Evolutionary conservation across 2,888 invertebrate genomes (phyloP).

Genomic region (Cephus pygmeus): DNA sequence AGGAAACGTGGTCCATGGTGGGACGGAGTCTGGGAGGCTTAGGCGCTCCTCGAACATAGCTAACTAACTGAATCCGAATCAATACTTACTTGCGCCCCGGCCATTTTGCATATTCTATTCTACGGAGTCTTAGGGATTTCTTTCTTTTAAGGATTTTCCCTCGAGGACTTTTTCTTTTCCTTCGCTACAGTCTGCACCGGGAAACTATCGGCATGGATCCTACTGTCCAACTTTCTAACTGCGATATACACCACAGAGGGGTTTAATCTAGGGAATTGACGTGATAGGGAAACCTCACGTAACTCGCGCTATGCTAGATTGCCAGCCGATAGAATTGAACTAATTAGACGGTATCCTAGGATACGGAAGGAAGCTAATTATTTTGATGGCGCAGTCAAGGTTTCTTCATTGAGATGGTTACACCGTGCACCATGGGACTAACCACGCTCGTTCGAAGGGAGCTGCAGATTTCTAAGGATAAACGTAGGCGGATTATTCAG

Average conservation of each 20-base stretch:
- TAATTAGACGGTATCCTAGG: background rate
- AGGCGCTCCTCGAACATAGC: conserved; percentile 51
- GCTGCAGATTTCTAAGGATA: background rate
- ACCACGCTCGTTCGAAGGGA: background rate
- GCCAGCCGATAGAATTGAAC: background rate
- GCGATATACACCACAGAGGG: background rate
- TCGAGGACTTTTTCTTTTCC: conserved; percentile 13
- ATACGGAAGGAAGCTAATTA: background rate
- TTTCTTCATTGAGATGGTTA: background rate
- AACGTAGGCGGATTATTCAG: background rate
- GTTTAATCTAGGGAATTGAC: conserved; percentile 45
- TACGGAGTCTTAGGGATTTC: background rate
- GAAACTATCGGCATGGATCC: background rate
- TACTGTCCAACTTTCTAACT: background rate
- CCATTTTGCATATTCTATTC: conserved; percentile 29
- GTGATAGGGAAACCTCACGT: conserved; percentile 9
- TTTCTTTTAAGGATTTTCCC: conserved; percentile 16
- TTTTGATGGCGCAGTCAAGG: background rate
- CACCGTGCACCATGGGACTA: background rate
- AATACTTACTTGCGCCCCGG: conserved; percentile 57
- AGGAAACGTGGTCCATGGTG: conserved; percentile 14
- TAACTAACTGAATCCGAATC: conserved; percentile 63
- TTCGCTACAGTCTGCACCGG: background rate
- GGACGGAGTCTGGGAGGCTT: conserved; percentile 30
- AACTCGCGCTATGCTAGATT: background rate